Base-by-base conservation (phyloP, 1,140 invertebrate species). In the Drosophila virilis region DNA sequence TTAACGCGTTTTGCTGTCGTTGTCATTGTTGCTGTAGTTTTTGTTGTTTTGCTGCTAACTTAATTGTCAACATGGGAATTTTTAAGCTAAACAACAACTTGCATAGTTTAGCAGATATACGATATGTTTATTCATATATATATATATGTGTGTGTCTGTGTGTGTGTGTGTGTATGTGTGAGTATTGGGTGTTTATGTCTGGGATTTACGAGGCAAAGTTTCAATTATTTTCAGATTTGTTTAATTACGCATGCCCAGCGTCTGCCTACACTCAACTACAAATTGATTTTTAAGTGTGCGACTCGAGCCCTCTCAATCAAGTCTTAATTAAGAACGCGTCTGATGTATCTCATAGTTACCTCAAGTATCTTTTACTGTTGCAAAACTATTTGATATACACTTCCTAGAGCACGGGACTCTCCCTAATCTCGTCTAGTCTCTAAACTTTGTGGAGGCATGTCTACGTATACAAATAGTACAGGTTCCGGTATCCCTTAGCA, bases 41-140 rank as follows among this genome's bases (percentile, higher is more conserved):
- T 66, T 54, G 79, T 60, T 74, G 65, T 51, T 80, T 88, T 80
- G 70, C 78, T 82, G 67, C 83, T 78, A 89, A 89, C 84, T 89
- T 89, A 89, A 89, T 89, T 89, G 85, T 84, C 84, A 89, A 89
- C 84, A 84, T 66, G 84, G 84, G 84, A 89, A 89, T 89, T 89
- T 89, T 89, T 77, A 62, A 68, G 67, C 68, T 67, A 58, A 88
- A 88, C 75, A 82, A 78, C 80, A 59, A 62, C 67, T 57, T 69
- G 75, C 65, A 69, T 85, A 85, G 82, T 88, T 88, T 70, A 46
- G 59, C 54, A 58, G 59, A 67, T 45, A 61, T 60, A 64, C 43
- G 55, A 46, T 54, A 15, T 15, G 6, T 10, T 32, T 46, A 59
- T 35, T 22, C 32, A 62, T 45, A 13, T 28, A 33, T 40, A 37